Evolutionary conservation across 2,888 invertebrate species (phyloP).

Genomic region (Drosophila atripex): DNA sequence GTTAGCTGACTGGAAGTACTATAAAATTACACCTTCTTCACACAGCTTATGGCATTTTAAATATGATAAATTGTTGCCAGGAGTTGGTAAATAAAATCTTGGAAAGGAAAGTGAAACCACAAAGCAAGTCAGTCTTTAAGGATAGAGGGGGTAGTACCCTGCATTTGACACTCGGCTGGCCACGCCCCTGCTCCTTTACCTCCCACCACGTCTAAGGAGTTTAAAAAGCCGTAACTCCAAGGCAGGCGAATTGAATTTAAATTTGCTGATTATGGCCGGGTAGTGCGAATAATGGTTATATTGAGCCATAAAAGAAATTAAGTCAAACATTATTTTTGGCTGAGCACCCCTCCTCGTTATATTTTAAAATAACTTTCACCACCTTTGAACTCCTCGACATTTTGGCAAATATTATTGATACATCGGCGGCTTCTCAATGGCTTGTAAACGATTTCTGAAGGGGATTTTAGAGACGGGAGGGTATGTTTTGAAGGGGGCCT

Average conservation of each 20-base stretch:
- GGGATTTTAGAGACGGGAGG: slow-evolving; percentile 43
- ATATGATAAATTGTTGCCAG: slow-evolving; percentile 82
- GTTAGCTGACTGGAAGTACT: slow-evolving; percentile 3
- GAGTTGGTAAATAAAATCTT: slow-evolving; percentile 66
- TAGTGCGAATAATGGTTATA: slow-evolving; percentile 80
- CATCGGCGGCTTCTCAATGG: slow-evolving; percentile 77
- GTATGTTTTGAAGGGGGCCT: slow-evolving; percentile 17
- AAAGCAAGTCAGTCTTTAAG: no score
- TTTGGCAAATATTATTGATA: slow-evolving; percentile 73
- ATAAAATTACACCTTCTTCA: slow-evolving; percentile 10
- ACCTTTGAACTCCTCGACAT: slow-evolving; percentile 59
- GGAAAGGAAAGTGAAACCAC: slow-evolving; percentile 36
- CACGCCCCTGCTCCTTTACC: slow-evolving; percentile 9
- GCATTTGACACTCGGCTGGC: slow-evolving; percentile 60
- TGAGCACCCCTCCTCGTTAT: slow-evolving; percentile 14
- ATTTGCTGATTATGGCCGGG: slow-evolving; percentile 80
- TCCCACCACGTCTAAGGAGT: slow-evolving; percentile 6
- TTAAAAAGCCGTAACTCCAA: slow-evolving; percentile 36
- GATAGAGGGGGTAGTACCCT: no score
- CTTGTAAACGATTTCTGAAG: slow-evolving; percentile 69
- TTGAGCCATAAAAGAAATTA: slow-evolving; percentile 79
- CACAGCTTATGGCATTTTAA: slow-evolving; percentile 78
- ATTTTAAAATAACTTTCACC: slow-evolving; percentile 67
- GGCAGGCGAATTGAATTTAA: slow-evolving; percentile 81
- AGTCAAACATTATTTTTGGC: slow-evolving; percentile 73